Evolutionary conservation across 2,113 vertebrate species (phyloP).

Genomic region (Atlantisia rogersi): DNA sequence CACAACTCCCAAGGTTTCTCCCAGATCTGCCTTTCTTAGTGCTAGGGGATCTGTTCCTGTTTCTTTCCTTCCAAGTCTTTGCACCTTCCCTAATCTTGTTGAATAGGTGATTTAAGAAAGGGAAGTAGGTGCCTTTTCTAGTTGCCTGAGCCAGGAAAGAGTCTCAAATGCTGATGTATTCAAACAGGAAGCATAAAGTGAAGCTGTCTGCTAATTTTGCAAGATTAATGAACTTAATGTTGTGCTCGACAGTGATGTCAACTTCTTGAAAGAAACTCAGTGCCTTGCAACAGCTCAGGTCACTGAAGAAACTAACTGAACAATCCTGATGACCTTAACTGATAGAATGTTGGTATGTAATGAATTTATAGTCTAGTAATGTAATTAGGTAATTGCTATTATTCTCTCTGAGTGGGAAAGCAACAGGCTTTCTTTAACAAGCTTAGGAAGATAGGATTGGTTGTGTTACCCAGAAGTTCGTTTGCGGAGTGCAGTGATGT

Average conservation of each 20-base stretch:
- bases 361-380: not conserved
- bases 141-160: not conserved
- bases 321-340: not conserved
- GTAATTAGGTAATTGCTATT: not conserved
- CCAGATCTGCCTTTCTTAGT: not conserved
- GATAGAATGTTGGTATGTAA: not conserved
- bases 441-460: not conserved
- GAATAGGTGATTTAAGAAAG: not conserved
- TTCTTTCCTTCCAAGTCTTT: not conserved
- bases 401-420: not conserved
- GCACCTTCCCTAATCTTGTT: not conserved
- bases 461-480: not conserved
- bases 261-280: not conserved
- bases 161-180: not conserved
- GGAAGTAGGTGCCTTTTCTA: not conserved
- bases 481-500: not conserved
- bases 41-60: not conserved
- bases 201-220: not conserved
- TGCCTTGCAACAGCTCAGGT: not conserved
- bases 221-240: not conserved
- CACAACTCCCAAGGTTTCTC: not conserved
- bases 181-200: not conserved
- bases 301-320: not conserved
- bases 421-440: not conserved
- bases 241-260: not conserved